Base-by-base conservation (phyloP, 2,113 vertebrate species). In the Erythrolamprus reginae region DNA sequence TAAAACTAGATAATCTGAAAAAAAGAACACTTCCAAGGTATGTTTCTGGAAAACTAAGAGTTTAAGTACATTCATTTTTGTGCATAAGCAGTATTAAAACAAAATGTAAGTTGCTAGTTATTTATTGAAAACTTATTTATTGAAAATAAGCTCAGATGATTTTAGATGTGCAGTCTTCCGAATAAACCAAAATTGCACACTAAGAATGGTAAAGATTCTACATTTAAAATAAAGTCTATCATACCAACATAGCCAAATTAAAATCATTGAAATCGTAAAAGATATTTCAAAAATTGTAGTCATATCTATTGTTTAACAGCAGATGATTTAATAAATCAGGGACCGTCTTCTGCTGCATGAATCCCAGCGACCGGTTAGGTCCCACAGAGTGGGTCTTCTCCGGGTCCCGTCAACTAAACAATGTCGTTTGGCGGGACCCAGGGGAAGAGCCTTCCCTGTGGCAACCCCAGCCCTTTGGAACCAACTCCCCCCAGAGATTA, bases 21-120 rank as follows among this genome's bases (percentile, higher is more conserved):
- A 94, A 94, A 92, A 92, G 93, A 87, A 42, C 88, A 61, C 82
- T 92, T 94, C 94, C 95, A 85, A 97, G 95, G 97, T 97, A 93
- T 95, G 38, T 38, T 77, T 77, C 33, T 77, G 47, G 9, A 93
- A 8, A 0, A 0, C 86, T 58, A 93, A 33, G 56, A 93, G 45
- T 28, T 21, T 0, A 87, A 82, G 13, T 51, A 93, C 21, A 3
- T 45, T 87, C 89, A 53, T 77, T 23, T 51, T 53, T 48, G 12
- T 45, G 15, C 28, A 28, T 77, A 77, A 77, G 15, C 15, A 77
- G 15, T 77, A 19, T 77, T 38, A 77, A 70, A 70, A 77, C 38
- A 38, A 77, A 77, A 21, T 77, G 17, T 70, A 38, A 38, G n/a
- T 77, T 77, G 65, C 7, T 38, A 38, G 6, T 38, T 38, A 77